Base-by-base conservation (phyloP, 2,113 vertebrate species). In the Probosciger aterrimus region DNA sequence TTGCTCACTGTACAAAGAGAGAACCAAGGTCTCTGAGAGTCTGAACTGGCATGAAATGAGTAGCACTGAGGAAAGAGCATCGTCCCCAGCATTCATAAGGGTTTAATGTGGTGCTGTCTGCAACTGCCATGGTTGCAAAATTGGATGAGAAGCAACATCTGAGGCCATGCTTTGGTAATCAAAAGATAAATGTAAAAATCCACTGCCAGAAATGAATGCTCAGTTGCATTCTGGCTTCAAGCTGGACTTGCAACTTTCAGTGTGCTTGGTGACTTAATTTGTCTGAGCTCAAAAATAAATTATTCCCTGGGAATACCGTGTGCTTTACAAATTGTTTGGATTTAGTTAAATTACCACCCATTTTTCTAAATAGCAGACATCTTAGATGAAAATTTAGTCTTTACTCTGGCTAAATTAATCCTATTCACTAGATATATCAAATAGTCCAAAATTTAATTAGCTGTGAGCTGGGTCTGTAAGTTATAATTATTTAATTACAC, bases 401-500 rank as follows among this genome's bases (percentile, higher is more conserved):
- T 91, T 81, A 90, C 84, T 39, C 74, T 53, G 35, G 12, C 44
- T 94, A 97, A 97, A 97, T 97, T 97, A 97, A 97, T 95, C 84
- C 71, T 97, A 74, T 82, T 95, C 52, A 82, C 69, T 84, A 78
- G 89, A 94, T 52, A 47, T 83, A 96, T 77, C 88, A 96, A 96
- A 94, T 77, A 95, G 87, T 57, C 67, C 92, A 92, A 95, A 96
- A 97, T 94, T 90, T 97, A 97, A 97, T 98, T 97, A 98, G 95
- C 68, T 97, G 95, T 69, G 82, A 97, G 92, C 94, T 95, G 69
- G 60, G 91, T 88, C 93, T 97, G 79, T 90, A 96, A 95, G 88
- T 94, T 97, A 96, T 96, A 98, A 98, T 97, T 97, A 97, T 53
- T 96, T 98, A 98, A 98, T 97, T 97, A 97, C 43, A 96, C 24